Evolutionary conservation across 2,888 invertebrate genomes (phyloP), one percentile per base, ranked within the genome.

Genomic region (Cryptocephalus primarius): DNA sequence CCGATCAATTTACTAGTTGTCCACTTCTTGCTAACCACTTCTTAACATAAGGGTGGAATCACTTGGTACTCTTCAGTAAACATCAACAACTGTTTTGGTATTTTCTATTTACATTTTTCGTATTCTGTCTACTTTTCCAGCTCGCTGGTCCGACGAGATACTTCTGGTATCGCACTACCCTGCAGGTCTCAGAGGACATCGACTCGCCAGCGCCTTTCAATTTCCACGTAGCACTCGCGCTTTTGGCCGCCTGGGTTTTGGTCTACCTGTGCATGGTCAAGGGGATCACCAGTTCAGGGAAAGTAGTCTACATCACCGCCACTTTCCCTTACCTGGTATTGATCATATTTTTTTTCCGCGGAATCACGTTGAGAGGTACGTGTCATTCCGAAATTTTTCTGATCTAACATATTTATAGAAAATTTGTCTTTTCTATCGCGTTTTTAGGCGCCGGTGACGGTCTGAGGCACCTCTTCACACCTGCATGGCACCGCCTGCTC

Each of bases 211-310:
- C 85, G 61, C 78, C 77, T 3, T 92, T 96, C 72, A 95, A 94
- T 71, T 90, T 88, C 80, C 90, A 90, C 68, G 91, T 96, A 60
- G 88, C 86, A 1, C 66, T 91, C 36, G 88, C 92, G 10, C 75
- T 96, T 39, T 75, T 91, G 9, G 77, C 88, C 3, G 92, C 95
- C 22, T 96, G 96, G 96, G 81, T 89, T 47, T 76, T 96, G 12
- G 92, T 95, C 53, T 96, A 94, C 70, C 78, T 94, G 70, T 95
- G 95, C 71, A 94, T 96, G 86, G 93, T 94, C 58, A 95, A 94
- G 69, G 96, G 96, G 44, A 94, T 96, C 52, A 94, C 95, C 1
- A 93, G 93, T 6, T 94, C 94, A 0, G 93, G 94, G 46, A 94
- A 95, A 76, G 93, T 94, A 42, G 93, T 94, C 51, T 95, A 94